A percentile compares a stretch with the other conserved stretches of the same genome.
These are phyloP conservation scores for Gymnocypris eckloni DNA, from an alignment of 2,797 vertebrate genomes.

Conservation along the genomic window DNA sequence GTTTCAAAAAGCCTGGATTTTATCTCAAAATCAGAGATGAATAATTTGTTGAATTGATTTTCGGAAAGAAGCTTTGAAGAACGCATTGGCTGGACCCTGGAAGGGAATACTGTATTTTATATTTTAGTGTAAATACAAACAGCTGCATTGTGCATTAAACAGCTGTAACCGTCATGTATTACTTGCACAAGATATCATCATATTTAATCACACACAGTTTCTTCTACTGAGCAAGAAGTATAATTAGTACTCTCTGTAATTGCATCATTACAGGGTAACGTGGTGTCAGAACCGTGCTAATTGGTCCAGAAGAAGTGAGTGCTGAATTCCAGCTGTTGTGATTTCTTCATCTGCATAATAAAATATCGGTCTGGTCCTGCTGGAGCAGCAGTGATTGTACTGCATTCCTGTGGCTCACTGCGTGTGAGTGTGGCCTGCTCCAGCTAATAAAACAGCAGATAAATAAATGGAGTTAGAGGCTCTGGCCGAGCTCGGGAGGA, in stretches of 20 bases:
- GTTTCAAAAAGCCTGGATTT: not conserved
- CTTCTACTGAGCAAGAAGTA: not conserved
- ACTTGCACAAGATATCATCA: not conserved
- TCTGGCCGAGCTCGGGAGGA: constrained; percentile 66
- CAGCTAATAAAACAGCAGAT: constrained; percentile 67
- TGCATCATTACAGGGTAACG: constrained; percentile 1
- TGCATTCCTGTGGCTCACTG: not conserved
- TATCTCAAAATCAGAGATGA: not conserved
- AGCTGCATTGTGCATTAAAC: not conserved
- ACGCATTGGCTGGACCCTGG: not conserved
- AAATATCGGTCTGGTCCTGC: not conserved
- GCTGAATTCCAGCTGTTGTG: constrained; percentile 15
- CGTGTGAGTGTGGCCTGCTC: constrained; percentile 63
- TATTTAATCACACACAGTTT: not conserved
- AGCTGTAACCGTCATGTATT: not conserved
- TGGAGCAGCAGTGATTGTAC: constrained; percentile 30
- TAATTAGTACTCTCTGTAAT: not conserved
- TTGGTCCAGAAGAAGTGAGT: constrained; percentile 14
- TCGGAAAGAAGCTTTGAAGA: too few species aligned
- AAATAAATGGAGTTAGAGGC: constrained; percentile 58
- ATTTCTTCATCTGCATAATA: constrained; percentile 26
- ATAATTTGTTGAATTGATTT: not conserved
- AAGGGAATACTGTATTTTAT: not conserved
- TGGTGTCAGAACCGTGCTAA: not conserved
- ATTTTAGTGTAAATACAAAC: not conserved